phyloP scores from a whole-genome alignment of 2,888 invertebrate genomes.

The Panzeria rudis region DNA sequence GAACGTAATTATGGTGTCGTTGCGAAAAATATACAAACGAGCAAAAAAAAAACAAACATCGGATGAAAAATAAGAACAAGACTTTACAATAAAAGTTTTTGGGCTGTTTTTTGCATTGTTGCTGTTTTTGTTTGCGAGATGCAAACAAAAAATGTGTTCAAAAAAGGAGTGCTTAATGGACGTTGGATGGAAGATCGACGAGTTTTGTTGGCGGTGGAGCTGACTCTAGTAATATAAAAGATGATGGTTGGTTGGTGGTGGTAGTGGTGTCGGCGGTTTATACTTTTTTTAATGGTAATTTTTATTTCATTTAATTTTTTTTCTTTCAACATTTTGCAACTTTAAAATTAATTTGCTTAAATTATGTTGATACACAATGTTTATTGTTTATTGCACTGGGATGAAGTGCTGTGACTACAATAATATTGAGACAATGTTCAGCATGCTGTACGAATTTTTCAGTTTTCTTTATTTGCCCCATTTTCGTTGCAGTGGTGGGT shows the following conservation, averaged over 20 bases:
- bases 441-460: not conserved
- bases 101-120: conserved; percentile 20
- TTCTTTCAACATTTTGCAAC: conserved; percentile 57
- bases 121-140: conserved; percentile 44
- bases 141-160: conserved; percentile 29
- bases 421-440: conserved; percentile 18
- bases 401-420: not conserved
- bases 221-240: conserved; percentile 9
- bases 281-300: conserved; percentile 55
- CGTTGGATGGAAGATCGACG: conserved; percentile 31
- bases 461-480: conserved; percentile 17
- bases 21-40: conserved; percentile 58
- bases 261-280: conserved; percentile 40
- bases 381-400: conserved; percentile 54
- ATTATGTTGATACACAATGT: conserved; percentile 71
- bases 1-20: conserved; percentile 74
- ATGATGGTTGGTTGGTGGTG: conserved; percentile 35
- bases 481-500: conserved; percentile 36
- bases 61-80: conserved; percentile 53
- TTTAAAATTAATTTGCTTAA: conserved; percentile 73
- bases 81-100: conserved; percentile 57
- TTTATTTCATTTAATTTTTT: conserved; percentile 46
- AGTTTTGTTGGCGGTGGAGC: conserved; percentile 34
- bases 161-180: conserved; percentile 68
- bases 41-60: conserved; percentile 47